These are phyloP conservation scores for Oreochromis spilurus DNA, from an alignment of 2,113 vertebrate genomes.

Conservation along the genomic window DNA sequence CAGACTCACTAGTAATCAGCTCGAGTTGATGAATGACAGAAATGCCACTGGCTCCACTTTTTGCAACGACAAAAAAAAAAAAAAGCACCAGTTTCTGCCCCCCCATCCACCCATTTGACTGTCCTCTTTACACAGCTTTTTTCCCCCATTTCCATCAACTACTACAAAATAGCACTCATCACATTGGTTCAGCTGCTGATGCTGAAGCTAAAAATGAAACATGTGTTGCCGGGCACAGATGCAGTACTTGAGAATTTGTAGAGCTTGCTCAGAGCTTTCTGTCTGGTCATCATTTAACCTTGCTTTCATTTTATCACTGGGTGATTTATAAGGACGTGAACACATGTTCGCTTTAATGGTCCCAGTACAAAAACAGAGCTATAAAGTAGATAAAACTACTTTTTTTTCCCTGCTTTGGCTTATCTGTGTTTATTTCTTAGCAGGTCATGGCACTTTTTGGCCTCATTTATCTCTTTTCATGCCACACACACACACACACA, in stretches of 20 bases:
- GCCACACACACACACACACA: background rate
- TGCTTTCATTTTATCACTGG: constrained; percentile 4
- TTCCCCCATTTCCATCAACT: constrained; percentile 23
- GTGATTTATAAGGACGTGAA: background rate
- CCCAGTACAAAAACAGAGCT: background rate
- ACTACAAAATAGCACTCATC: constrained; percentile 33
- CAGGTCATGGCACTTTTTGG: background rate
- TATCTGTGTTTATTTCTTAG: background rate
- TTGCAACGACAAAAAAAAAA: constrained; percentile 9
- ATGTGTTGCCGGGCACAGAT: constrained; percentile 21
- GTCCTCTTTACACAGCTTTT: constrained; percentile 39
- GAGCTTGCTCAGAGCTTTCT: background rate
- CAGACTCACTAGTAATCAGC: constrained; percentile 68
- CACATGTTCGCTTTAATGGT: background rate
- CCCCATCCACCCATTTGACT: constrained; percentile 4
- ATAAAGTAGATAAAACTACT: background rate
- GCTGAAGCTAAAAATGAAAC: constrained; percentile 47
- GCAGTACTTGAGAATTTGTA: background rate
- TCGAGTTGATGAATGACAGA: constrained; percentile 69
- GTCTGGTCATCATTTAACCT: constrained; percentile 11
- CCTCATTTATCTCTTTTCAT: background rate
- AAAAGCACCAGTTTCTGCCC: background rate
- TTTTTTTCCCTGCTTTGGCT: background rate
- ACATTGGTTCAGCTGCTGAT: constrained; percentile 34
- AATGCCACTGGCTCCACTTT: constrained; percentile 61